Percentiles rank a stretch among this genome's conserved stretches.
Conservation (phyloP, 1,140 invertebrate species). For the Drosophila murphyi region DNA sequence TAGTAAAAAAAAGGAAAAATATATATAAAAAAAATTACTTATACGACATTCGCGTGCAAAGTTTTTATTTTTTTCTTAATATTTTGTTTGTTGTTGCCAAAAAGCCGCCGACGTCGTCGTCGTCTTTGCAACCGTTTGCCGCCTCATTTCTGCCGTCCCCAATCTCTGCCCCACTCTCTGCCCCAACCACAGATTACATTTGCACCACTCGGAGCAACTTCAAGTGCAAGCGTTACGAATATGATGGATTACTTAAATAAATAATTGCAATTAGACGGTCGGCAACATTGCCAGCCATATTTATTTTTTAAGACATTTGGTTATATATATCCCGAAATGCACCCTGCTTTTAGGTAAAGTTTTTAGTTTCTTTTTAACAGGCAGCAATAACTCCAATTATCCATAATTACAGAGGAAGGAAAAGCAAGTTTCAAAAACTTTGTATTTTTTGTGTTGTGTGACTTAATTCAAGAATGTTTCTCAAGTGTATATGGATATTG, state of each 20-base stretch:
- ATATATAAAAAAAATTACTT: constrained; percentile 46
- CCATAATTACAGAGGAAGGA: not conserved
- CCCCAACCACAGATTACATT: constrained; percentile 5
- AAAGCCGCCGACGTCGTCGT: constrained; percentile 56
- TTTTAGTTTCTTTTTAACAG: not conserved
- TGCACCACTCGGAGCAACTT: constrained; percentile 21
- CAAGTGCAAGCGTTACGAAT: constrained; percentile 42
- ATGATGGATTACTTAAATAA: constrained; percentile 79
- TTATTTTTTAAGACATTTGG: constrained; percentile 17
- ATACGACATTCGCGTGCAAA: constrained; percentile 77
- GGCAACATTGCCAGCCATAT: constrained; percentile 48
- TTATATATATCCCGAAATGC: constrained; percentile 5
- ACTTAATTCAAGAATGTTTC: too few relatives aligned
- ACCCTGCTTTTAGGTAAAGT: constrained; percentile 6
- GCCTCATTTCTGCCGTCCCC: not conserved
- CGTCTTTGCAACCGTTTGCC: constrained; percentile 36
- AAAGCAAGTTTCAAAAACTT: not conserved
- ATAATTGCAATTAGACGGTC: constrained; percentile 74
- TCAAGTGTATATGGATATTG: too few relatives aligned
- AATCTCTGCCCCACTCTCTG: not conserved
- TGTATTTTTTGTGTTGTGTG: not conserved
- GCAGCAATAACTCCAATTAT: not conserved
- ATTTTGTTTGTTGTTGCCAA: constrained; percentile 46
- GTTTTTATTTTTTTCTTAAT: constrained; percentile 39
- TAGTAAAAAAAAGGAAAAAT: not conserved